Percentiles rank a stretch among this genome's conserved stretches.
Evolutionary conservation across 2,888 invertebrate genomes (phyloP).

Genomic region (Nomada flava): DNA sequence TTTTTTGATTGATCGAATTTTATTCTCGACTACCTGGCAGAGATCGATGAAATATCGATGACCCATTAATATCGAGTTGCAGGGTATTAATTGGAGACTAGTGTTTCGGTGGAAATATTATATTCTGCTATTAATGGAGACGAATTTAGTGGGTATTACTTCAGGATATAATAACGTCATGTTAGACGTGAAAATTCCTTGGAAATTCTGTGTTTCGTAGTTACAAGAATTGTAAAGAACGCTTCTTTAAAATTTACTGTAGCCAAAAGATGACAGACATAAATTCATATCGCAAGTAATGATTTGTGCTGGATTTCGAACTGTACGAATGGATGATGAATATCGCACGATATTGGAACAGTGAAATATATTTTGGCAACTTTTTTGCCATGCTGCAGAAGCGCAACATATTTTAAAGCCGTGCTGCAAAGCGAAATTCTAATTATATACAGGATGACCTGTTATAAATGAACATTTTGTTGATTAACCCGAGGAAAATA

Average conservation of each 20-base stretch:
- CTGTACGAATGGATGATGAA: background rate
- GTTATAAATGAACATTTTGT: too few species aligned
- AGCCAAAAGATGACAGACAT: background rate
- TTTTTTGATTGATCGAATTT: background rate
- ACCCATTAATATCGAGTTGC: background rate
- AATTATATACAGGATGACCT: too few species aligned
- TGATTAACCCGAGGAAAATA: too few species aligned
- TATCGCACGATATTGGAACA: background rate
- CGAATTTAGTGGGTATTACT: constrained; percentile 5
- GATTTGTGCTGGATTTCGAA: background rate
- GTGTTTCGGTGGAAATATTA: constrained; percentile 19
- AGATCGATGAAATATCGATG: background rate
- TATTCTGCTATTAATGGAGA: constrained; percentile 31
- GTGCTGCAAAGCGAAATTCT: too few species aligned
- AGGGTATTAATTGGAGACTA: constrained; percentile 31
- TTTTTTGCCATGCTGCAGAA: background rate
- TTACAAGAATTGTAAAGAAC: too few species aligned
- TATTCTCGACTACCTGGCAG: too few species aligned
- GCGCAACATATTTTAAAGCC: background rate
- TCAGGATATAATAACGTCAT: too few species aligned
- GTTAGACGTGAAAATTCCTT: too few species aligned
- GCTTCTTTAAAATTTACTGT: background rate
- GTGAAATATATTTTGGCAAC: background rate
- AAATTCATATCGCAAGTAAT: background rate
- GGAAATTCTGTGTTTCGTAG: too few species aligned